A percentile compares a stretch with the other conserved stretches of the same genome.
phyloP scores from a whole-genome alignment of 2,888 invertebrate genomes.

The Leucozona laternaria region DNA sequence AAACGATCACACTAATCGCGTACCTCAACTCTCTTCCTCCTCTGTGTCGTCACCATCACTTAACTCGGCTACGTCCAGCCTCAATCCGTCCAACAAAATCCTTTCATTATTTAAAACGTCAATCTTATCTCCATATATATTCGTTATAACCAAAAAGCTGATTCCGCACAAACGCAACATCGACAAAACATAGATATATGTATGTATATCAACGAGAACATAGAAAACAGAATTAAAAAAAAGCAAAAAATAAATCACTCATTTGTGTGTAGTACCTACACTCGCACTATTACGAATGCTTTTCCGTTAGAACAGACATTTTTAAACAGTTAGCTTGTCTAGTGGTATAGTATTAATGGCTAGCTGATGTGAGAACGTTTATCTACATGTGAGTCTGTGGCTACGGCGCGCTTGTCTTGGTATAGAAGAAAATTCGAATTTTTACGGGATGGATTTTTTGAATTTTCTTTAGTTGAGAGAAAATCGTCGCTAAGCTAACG shows the following conservation, averaged over 20 bases:
- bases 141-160: conserved; percentile 47
- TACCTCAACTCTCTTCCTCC: background rate
- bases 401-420: background rate
- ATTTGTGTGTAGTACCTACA: conserved; percentile 64
- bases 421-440: conserved; percentile 77
- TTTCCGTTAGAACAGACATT: conserved; percentile 65
- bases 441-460: conserved; percentile 79
- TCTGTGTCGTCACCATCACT: background rate
- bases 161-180: conserved; percentile 34
- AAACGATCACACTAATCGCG: conserved; percentile 33
- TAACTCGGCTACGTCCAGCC: background rate
- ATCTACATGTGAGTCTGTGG: conserved; percentile 47
- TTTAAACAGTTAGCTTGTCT: conserved; percentile 33
- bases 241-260: conserved; percentile 29
- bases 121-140: conserved; percentile 60
- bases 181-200: conserved; percentile 30
- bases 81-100: conserved; percentile 41
- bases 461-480: conserved; percentile 84
- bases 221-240: conserved; percentile 16
- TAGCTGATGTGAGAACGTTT: conserved; percentile 30
- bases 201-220: conserved; percentile 22
- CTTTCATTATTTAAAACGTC: conserved; percentile 68
- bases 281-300: conserved; percentile 72
- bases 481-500: conserved; percentile 84
- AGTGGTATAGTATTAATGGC: conserved; percentile 59